Evolutionary conservation across 2,797 vertebrate species (phyloP).

Genomic region (Chloroceryle inda): DNA sequence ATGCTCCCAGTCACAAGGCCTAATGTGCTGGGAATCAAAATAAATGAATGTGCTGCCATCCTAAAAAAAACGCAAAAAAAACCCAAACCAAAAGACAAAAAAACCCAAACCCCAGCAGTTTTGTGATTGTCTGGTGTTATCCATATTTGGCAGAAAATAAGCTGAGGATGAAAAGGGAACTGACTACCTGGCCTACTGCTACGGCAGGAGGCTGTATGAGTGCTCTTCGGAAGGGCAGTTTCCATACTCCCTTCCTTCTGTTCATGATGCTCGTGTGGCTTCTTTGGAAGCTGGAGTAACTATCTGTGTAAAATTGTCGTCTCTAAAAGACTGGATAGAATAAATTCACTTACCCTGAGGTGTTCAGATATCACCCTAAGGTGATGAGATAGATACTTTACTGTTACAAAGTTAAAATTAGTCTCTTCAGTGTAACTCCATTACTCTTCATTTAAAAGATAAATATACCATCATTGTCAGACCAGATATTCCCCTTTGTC

Average conservation of each 20-base stretch:
- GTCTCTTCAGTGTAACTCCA: slow-evolving; percentile 41
- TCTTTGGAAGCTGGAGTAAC: neutral
- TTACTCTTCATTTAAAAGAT: slow-evolving; percentile 70
- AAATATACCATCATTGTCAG: slow-evolving; percentile 52
- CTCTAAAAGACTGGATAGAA: neutral
- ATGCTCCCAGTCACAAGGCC: neutral
- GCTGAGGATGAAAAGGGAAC: neutral
- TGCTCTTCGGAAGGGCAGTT: neutral
- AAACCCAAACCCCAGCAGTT: accelerated
- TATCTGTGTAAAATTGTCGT: neutral
- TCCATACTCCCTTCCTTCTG: neutral
- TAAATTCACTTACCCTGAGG: neutral
- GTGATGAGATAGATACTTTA: neutral
- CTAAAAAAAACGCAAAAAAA: neutral
- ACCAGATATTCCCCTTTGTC: slow-evolving; percentile 66
- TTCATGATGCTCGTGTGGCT: neutral
- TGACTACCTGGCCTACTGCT: neutral
- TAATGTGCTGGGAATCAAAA: neutral
- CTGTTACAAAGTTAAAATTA: slow-evolving; percentile 34
- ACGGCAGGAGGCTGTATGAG: accelerated
- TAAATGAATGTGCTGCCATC: neutral
- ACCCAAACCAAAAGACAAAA: neutral
- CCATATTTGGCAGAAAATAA: neutral
- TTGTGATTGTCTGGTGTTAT: neutral
- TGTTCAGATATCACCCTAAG: neutral